Evolutionary conservation across 2,797 vertebrate genomes (phyloP), one percentile per base, ranked within the genome.

Genomic region (Typhlichthys subterraneus): DNA sequence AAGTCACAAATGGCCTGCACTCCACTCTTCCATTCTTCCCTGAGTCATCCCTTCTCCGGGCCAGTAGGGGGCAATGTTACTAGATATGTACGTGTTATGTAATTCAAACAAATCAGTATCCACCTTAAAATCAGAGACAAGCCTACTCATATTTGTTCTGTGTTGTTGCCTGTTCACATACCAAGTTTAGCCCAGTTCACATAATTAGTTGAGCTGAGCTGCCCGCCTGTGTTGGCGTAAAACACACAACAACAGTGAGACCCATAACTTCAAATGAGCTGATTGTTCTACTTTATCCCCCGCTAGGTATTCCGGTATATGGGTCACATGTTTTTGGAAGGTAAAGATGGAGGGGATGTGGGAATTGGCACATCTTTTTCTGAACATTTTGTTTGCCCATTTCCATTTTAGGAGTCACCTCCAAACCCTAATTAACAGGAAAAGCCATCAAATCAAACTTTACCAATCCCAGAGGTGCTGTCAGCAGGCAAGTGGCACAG

Each of bases 371-470:
- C 75, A 74, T 86, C 83, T 83, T 85, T 85, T 89, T 85, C 85
- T 80, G 81, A 87, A 79, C 73, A 81, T 84, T n/a, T n/a, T n/a
- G n/a, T 89, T 89, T 90, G 83, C 87, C 84, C 84, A 83, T 88
- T 88, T 87, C 77, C 80, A 73, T 83, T 89, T 83, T 82, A 84
- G 72, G 87, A 89, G 87, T 90, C 87, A 91, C 88, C 89, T 88
- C 88, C 86, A 90, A 89, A 87, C 84, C 87, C 86, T 88, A 88
- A 91, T 90, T 90, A 89, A 91, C 85, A 81, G 85, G 81, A 64
- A 88, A 84, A 81, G 82, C 86, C 83, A 88, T 91, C 85, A 89
- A 91, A 89, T 90, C 86, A 89, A 90, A 91, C 87, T 89, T 89
- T 74, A 88, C 60, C 76, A 83, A 76, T 88, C 88, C 85, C 88